phyloP scores from a whole-genome alignment of 2,888 invertebrate genomes.

The Tromatobia lineatoria region DNA sequence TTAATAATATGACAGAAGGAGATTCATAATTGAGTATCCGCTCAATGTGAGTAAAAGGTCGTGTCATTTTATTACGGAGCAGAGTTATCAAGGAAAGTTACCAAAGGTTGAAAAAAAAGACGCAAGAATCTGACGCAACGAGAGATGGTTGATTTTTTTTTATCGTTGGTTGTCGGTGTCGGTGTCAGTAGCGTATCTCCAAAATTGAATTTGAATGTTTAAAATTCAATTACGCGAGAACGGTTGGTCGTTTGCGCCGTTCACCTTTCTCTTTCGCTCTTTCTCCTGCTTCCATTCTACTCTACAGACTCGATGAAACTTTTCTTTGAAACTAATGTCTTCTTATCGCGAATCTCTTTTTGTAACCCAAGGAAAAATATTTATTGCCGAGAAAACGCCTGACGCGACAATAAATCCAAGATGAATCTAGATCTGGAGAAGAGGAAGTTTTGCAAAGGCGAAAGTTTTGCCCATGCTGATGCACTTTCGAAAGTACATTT shows the following conservation, averaged over 20 bases:
- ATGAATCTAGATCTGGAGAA: background rate
- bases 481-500: background rate
- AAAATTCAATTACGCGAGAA: constrained; percentile 58
- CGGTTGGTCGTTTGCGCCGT: constrained; percentile 11
- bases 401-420: background rate
- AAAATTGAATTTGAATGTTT: constrained; percentile 63
- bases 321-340: constrained; percentile 14
- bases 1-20: background rate
- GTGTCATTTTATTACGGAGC: background rate
- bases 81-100: background rate
- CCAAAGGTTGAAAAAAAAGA: background rate
- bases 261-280: constrained; percentile 8
- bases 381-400: background rate
- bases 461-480: background rate
- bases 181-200: background rate
- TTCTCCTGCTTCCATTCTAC: constrained; percentile 22
- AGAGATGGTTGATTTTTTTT: constrained; percentile 6
- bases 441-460: background rate
- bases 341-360: background rate
- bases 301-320: background rate
- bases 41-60: background rate
- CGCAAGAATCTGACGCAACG: background rate
- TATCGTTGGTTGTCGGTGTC: background rate
- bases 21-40: constrained; percentile 25
- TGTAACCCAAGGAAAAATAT: background rate